Evolutionary conservation across 2,888 invertebrate genomes (phyloP).

Genomic region (Chaetogeoica ovagalla): DNA sequence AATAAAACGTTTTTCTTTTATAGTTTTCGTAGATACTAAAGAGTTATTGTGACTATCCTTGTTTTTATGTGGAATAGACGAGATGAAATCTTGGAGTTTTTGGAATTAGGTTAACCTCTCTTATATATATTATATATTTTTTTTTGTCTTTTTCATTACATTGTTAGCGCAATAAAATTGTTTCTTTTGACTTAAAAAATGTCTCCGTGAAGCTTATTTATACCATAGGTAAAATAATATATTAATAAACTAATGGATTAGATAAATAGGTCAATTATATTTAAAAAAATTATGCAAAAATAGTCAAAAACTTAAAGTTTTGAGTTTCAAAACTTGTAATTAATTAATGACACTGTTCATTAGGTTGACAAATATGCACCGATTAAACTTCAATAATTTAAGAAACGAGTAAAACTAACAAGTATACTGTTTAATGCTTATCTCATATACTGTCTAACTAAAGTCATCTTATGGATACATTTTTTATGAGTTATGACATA

Average conservation of each 20-base stretch:
- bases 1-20: slow-evolving; percentile 33
- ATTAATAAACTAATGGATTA: background rate
- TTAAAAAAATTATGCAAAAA: background rate
- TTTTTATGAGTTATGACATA: background rate
- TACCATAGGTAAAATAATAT: background rate
- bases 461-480: background rate
- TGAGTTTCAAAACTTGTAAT: background rate
- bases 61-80: slow-evolving; percentile 3
- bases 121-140: background rate
- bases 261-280: background rate
- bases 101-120: slow-evolving; percentile 29
- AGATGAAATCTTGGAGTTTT: slow-evolving; percentile 3
- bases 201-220: background rate
- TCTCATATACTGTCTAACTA: slow-evolving; percentile 8
- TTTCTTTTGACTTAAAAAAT: slow-evolving; percentile 2
- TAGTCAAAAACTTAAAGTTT: background rate
- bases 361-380: slow-evolving; percentile 5
- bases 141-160: slow-evolving; percentile 12
- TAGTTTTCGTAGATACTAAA: slow-evolving; percentile 31
- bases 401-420: background rate
- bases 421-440: background rate
- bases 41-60: slow-evolving; percentile 32
- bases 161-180: background rate
- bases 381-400: background rate
- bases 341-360: slow-evolving; percentile 1